Percentiles rank a stretch among this genome's conserved stretches.
Evolutionary conservation across 2,888 invertebrate species (phyloP).

Genomic region (Euplexia lucipara): DNA sequence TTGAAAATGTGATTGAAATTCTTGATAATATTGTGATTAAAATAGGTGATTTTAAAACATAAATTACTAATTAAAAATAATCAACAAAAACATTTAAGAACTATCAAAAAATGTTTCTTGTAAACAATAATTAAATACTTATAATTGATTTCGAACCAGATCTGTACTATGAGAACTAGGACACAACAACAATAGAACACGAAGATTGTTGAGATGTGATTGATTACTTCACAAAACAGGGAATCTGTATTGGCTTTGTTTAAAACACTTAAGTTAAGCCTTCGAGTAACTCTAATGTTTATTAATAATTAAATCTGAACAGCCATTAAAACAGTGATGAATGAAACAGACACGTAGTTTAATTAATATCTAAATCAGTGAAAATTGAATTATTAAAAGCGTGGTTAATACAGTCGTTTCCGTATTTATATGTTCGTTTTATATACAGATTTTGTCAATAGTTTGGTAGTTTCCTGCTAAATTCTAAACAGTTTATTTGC

Average conservation of each 20-base stretch:
- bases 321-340: slow-evolving; percentile 3
- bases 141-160: not conserved
- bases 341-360: not conserved
- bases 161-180: not conserved
- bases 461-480: no score
- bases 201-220: slow-evolving; percentile 38
- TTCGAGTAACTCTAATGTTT: slow-evolving; percentile 11
- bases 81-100: no score
- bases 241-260: slow-evolving; percentile 30
- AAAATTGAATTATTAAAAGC: not conserved
- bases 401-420: not conserved
- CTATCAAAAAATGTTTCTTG: no score
- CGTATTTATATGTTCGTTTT: no score
- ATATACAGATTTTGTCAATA: no score
- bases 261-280: slow-evolving; percentile 21
- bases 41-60: not conserved
- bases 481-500: no score
- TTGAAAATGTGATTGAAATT: no score
- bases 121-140: not conserved
- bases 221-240: slow-evolving; percentile 33
- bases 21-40: not conserved
- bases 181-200: slow-evolving; percentile 17
- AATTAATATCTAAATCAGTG: slow-evolving; percentile 2
- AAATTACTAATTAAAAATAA: no score
- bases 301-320: slow-evolving; percentile 34